Base-by-base conservation (phyloP, 2,797 vertebrate species). In the Epinephelus malabaricus region DNA sequence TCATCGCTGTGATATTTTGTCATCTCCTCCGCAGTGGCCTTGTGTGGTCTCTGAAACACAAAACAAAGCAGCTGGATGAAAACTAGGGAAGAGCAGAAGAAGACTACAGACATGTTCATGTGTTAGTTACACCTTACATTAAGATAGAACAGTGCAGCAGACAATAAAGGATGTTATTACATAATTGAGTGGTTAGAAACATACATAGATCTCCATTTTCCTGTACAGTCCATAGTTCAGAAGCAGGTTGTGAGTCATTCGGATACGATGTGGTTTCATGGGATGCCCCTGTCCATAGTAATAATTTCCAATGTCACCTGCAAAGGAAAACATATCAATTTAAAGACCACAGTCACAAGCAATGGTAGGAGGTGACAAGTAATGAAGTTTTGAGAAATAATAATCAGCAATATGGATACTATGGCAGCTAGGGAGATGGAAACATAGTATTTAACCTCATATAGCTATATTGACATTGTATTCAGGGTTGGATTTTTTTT, bases 1-100 rank as follows among this genome's bases (percentile, higher is more conserved):
- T 98, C 97, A 74, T 98, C 97, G 27, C 97, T 98, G 91, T 98
- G 97, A 82, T 98, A 98, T 88, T 98, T 98, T 45, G 97, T 98
- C 97, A 98, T 98, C 89, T 98, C 97, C 78, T 98, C 97, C 30
- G 95, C 97, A 58, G 97, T 97, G 81, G 97, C 97, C 94, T 98
- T 98, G 91, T 98, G 97, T 9, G 97, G 97, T 69, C 97, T 94
- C 97, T 98, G 91, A 58, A 88, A 81, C 11, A 60, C 63, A 93
- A 23, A 69, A 53, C 0, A 47, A 51, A 45, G 5, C 3, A 30
- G 40, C 8, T 60, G 59, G 7, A 25, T 68, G 17, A 54, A n/a
- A 61, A 76, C 10, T 27, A 5, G 0, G 9, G 10, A 3, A 25
- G 18, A 13, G 27, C 27, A 30, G 15, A 25, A 0, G 12, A 51